These are phyloP conservation scores for Caenorhabditis sp. DNA, from an alignment of 2,888 invertebrate species.

Conservation along the genomic window DNA sequence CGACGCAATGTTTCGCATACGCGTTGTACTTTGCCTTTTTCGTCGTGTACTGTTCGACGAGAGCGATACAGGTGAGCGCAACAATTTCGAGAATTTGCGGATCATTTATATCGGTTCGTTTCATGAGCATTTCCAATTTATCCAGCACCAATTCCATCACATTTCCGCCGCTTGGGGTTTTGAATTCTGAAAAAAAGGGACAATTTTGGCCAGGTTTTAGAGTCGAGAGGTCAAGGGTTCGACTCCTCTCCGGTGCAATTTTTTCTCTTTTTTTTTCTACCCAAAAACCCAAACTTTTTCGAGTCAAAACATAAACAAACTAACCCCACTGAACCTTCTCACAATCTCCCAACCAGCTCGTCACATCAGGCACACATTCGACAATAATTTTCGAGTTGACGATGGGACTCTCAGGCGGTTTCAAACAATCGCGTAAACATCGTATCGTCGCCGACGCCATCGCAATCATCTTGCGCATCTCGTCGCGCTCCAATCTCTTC, in stretches of 20 bases:
- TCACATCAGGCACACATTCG: background rate
- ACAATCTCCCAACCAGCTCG: background rate
- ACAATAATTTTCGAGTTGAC: background rate
- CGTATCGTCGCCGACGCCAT: background rate
- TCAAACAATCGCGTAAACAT: background rate
- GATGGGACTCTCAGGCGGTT: background rate
- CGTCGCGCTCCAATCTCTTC: slow-evolving; percentile 8
- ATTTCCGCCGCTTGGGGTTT: background rate
- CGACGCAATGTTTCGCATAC: background rate
- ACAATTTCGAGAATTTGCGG: slow-evolving; percentile 1
- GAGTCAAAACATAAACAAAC: background rate
- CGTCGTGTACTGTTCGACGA: background rate
- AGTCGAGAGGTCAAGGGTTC: too few relatives aligned
- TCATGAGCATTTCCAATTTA: background rate
- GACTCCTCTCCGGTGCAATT: too few relatives aligned
- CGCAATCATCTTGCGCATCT: background rate
- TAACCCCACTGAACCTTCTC: background rate
- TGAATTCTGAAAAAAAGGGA: background rate
- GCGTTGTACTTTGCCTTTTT: background rate
- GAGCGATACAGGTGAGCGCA: background rate
- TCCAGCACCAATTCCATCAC: background rate
- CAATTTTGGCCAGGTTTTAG: background rate
- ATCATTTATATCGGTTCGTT: background rate
- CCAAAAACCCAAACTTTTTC: too few relatives aligned
- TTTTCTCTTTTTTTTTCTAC: too few relatives aligned